Conservation (phyloP, 2,113 vertebrate species). For the Paratilapia polleni region DNA sequence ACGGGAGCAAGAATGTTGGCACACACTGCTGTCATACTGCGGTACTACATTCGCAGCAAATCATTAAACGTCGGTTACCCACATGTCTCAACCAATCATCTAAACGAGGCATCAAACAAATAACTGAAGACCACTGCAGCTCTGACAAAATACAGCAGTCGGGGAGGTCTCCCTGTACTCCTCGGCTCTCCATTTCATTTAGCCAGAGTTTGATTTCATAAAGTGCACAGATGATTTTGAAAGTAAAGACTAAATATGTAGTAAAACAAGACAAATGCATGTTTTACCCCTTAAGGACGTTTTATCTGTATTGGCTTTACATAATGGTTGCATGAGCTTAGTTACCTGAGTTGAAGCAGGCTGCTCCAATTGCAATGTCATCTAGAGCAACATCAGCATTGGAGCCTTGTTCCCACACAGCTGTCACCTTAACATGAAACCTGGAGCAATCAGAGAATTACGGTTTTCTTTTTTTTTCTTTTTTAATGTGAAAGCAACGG, state of each 20-base stretch:
- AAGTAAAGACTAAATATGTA: background rate
- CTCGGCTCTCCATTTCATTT: background rate
- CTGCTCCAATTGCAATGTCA: slow-evolving; percentile 84
- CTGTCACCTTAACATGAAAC: slow-evolving; percentile 84
- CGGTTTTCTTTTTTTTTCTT: background rate
- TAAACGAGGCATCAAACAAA: background rate
- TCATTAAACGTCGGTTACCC: background rate
- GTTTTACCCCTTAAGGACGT: background rate
- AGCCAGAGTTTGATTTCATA: background rate
- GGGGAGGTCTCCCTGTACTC: background rate
- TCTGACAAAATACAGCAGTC: background rate
- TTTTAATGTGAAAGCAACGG: background rate
- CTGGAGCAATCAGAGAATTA: slow-evolving; percentile 64
- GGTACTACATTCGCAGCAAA: background rate
- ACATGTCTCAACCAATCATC: slow-evolving; percentile 34
- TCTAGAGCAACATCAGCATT: slow-evolving; percentile 86
- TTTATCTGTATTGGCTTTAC: background rate
- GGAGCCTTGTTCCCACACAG: slow-evolving; percentile 84
- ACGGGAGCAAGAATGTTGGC: slow-evolving; percentile 13
- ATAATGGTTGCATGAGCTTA: background rate
- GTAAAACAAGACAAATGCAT: background rate
- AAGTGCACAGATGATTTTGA: background rate
- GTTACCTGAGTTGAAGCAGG: slow-evolving; percentile 85
- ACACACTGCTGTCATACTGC: background rate
- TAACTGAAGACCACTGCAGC: background rate